These are phyloP conservation scores for Dromius quadrimaculatus DNA, from an alignment of 2,888 invertebrate species.

Conservation along the genomic window DNA sequence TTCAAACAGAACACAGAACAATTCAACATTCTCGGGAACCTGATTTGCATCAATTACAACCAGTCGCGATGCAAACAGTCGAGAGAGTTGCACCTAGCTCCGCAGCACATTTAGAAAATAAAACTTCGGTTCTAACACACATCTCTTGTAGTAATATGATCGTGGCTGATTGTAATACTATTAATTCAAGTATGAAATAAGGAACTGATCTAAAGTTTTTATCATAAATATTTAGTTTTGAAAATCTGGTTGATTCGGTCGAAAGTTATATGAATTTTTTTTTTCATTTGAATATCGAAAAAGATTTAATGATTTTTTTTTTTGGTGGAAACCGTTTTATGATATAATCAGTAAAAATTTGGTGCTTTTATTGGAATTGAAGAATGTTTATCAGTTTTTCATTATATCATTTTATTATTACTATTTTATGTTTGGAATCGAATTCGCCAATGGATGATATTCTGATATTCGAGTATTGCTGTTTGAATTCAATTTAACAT, in stretches of 20 bases:
- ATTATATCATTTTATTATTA: too few species aligned
- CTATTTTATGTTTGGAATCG: too few species aligned
- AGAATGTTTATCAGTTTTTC: too few species aligned
- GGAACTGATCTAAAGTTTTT: too few species aligned
- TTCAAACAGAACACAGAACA: conserved; percentile 39
- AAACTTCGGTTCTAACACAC: conserved; percentile 54
- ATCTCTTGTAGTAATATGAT: conserved; percentile 55
- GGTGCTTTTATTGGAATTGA: too few species aligned
- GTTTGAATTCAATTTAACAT: too few species aligned
- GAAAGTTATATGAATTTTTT: neutral
- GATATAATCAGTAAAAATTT: too few species aligned
- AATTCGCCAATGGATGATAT: too few species aligned
- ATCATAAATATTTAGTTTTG: neutral
- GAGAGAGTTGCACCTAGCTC: conserved; percentile 54
- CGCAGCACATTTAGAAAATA: conserved; percentile 54
- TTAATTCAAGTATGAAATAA: conserved; percentile 45
- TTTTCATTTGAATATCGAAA: neutral
- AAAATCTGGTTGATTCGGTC: neutral
- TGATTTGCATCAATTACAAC: conserved; percentile 54
- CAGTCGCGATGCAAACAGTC: conserved; percentile 54
- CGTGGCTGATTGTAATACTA: conserved; percentile 41
- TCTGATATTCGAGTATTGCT: too few species aligned
- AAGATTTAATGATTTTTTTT: neutral
- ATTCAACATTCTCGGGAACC: conserved; percentile 52
- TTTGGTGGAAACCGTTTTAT: too few species aligned